Evolutionary conservation across 2,797 vertebrate species (phyloP), one percentile per base, ranked within the genome.

Genomic region (Trachurus trachurus): DNA sequence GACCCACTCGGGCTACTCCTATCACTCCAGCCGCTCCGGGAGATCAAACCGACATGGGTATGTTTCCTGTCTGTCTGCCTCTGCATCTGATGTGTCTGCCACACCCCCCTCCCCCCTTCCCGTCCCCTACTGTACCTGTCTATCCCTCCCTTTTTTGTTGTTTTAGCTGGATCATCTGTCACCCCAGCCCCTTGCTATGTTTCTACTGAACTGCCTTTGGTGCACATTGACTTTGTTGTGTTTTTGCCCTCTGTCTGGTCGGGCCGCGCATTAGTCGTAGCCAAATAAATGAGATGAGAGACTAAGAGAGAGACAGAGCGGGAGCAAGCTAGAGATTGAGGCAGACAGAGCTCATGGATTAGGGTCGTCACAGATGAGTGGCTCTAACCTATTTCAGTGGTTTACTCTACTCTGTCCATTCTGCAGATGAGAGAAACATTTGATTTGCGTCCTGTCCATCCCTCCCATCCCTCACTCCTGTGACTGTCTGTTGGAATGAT

Each of bases 1-100:
- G 2, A 98, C 97, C 0, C 98, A 98, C 87, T 98, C 97, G 19
- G 98, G 97, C 76, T 98, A 98, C 92, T 99, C 97, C 74, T 96
- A 97, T 91, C 96, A 97, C 88, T 98, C 97, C 83, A 96, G 96
- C 89, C 97, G 97, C 90, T 98, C 98, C 9, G 97, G 96, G 88
- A 97, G 97, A 87, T 97, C 97, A 83, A 97, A 98, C 91, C 96
- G 96, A 83, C 97, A 97, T 87, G 97, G 97, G 97, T 98, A 96
- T 82, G 96, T 85, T 79, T 82, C 71, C 76, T 17, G 67, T 66
- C 61, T 71, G 70, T 47, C 22, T 29, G 15, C 40, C 50, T 69
- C 53, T 11, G 50, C 31, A 21, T 69, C 81, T 65, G n/a, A 22
- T 76, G 45, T 66, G 26, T 63, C 73, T 68, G 26, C 71, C 31